Conservation (phyloP, 2,888 invertebrate genomes). For the Eurytoma adleriae region DNA sequence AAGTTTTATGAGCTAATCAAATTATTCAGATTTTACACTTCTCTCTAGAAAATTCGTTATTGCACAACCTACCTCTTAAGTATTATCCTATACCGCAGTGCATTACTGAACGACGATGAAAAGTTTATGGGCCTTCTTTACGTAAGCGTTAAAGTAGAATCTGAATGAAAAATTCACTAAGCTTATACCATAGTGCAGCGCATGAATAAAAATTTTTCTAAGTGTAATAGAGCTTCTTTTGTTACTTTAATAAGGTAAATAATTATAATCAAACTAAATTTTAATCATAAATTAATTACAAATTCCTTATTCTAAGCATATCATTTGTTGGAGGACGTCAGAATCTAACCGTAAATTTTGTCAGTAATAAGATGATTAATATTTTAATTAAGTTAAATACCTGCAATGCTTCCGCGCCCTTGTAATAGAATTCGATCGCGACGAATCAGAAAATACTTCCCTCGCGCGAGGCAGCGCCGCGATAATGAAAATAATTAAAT, state of each 20-base stretch:
- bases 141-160: conserved; percentile 28
- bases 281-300: no score
- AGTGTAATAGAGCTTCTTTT: no score
- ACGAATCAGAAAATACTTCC: background rate
- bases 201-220: conserved; percentile 62
- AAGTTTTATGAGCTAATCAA: background rate
- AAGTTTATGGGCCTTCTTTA: conserved; percentile 38
- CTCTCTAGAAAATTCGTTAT: background rate
- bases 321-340: no score
- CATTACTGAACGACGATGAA: conserved; percentile 10
- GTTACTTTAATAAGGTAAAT: no score
- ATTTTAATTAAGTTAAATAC: no score
- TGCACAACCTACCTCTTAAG: conserved; percentile 8
- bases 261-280: no score
- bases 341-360: no score
- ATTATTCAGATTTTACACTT: conserved; percentile 7
- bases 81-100: conserved; percentile 10
- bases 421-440: no score
- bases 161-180: background rate
- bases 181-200: conserved; percentile 52
- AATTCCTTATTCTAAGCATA: no score
- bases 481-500: background rate
- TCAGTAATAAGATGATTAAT: no score
- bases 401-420: no score
- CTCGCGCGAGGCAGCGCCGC: background rate